Conservation (phyloP, 2,113 vertebrate genomes). For the Muscicapa adusta region DNA sequence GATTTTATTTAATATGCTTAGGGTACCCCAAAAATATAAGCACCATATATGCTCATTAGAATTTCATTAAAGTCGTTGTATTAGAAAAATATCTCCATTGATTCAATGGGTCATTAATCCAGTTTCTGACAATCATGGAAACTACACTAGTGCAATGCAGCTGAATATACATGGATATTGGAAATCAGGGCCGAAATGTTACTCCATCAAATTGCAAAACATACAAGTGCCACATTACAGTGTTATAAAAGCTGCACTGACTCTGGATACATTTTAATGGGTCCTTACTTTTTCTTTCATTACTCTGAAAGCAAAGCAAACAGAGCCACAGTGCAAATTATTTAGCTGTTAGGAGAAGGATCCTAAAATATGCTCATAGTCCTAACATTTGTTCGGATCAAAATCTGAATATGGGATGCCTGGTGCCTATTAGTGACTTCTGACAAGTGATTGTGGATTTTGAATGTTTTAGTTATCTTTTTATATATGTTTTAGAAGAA, state of each 20-base stretch:
- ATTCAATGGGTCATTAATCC: background rate
- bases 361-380: background rate
- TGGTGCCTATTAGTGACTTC: background rate
- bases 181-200: background rate
- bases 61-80: background rate
- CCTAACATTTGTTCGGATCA: background rate
- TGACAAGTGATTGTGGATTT: background rate
- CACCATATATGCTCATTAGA: background rate
- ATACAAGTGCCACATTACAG: background rate
- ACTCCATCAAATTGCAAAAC: background rate
- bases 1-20: background rate
- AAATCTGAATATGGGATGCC: background rate
- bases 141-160: background rate
- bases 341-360: background rate
- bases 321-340: background rate
- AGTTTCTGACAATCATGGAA: background rate
- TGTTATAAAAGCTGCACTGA: background rate
- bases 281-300: background rate
- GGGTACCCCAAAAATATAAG: background rate
- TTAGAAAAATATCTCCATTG: background rate
- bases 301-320: background rate
- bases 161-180: background rate
- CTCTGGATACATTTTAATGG: background rate
- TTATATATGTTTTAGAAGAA: background rate
- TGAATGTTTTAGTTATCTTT: background rate